Evolutionary conservation across 2,888 invertebrate species (phyloP), one percentile per base, ranked within the genome.

Genomic region (Apodemia mormo): DNA sequence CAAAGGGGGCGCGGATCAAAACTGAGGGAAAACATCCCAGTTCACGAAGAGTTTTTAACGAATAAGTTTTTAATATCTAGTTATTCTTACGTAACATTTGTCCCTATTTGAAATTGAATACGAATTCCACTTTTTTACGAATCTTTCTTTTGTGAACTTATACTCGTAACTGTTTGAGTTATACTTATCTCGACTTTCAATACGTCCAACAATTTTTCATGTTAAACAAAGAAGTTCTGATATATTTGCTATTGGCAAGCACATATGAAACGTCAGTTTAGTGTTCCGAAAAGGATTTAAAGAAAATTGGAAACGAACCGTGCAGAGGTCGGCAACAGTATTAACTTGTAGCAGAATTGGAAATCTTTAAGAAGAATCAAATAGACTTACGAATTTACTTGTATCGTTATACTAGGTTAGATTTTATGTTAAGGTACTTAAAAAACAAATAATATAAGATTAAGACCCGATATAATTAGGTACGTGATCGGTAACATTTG

Each of bases 291-390:
- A 52, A 61, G 61, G 30, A 61, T 61, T 61, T 61, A 7, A 33
- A 14, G 37, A 61, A 61, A 61, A 33, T 61, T 30, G 33, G 37
- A 61, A 61, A 6, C 1, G 33, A 7, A 61, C 61, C 37, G 61
- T 14, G 37, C 7, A 61, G 29, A 58, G 61, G 61, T 61, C 61
- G 61, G 33, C 61, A 61, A 61, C 33, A 33, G 61, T 61, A 61
- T 61, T 61, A 61, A 14, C 33, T 61, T 61, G 33, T 6, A 61
- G 12, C 29, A 14, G 33, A 61, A 61, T 61, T 61, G 61, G 61
- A 61, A 61, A 37, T 33, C 33, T 33, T 61, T 61, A 61, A 33
- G 61, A 33, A 61, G 33, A 61, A 61, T 33, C 61, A 33, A 61
- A 61, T 61, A 33, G 61, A 33, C 61, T 61, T 61, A 61, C 30